Base-by-base conservation (phyloP, 2,797 vertebrate genomes). In the Hoplostethus mediterraneus region DNA sequence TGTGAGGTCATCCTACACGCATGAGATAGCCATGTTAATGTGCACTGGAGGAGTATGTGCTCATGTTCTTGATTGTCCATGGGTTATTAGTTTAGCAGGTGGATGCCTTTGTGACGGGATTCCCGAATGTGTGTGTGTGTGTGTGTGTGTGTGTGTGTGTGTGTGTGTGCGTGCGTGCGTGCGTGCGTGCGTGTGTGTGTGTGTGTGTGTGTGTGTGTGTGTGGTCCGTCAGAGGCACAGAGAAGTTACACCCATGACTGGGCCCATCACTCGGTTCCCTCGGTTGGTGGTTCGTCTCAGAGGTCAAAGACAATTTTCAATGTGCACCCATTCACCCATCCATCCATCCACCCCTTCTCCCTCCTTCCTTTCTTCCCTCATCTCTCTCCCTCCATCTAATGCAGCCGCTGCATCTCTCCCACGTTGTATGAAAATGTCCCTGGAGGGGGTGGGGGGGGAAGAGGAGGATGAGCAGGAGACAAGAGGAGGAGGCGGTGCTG, bases 231-330 rank as follows among this genome's bases (percentile, higher is more conserved):
- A 49, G 71, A 69, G 56, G 63, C 25, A 75, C 25, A 58, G 63
- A 60, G 70, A 76, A 63, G 82, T 87, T 82, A 81, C 66, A 83
- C 83, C 89, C 89, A 89, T 68, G 87, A 86, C 65, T 85, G 81
- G 58, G 63, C 86, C 62, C 57, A 80, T 87, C 80, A 84, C 73
- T 83, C 40, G 36, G 80, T 73, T 90, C 79, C 63, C 69, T 66
- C 53, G 65, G 30, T 67, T 82, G 55, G 64, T 21, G 76, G 87
- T 73, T 88, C 76, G 66, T 71, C 70, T 55, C 72, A 87, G 71
- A 85, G 90, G 88, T 92, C 84, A 90, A 82, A 80, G 74, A 61
- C 47, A 58, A 84, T 84, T 75, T 77, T 76, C 58, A 74, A 74
- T 71, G 75, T 47, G 67, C 69, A 84, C 65, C 84, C 79, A 76